Base-by-base conservation (phyloP, 2,797 vertebrate species). In the Rallus crepitans region DNA sequence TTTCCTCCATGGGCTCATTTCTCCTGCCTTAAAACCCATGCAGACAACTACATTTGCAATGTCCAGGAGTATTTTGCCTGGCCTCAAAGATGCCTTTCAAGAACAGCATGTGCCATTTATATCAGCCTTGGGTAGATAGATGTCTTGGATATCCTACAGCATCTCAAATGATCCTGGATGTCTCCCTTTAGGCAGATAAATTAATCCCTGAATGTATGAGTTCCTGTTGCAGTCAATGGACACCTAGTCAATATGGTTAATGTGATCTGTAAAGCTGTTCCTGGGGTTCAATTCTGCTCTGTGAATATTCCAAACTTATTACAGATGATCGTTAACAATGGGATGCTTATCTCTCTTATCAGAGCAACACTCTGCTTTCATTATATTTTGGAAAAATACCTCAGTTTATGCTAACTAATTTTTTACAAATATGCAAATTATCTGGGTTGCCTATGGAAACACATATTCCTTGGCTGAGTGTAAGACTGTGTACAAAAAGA, bases 391-490 rank as follows among this genome's bases (percentile, higher is more conserved):
- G 47, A 42, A 40, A 73, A 90, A 81, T 71, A 31, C 61, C 81
- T 91, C 30, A n/a, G 25, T 3, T 82, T 84, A 14, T 50, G 45
- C 56, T 48, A 55, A 81, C 56, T 89, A 23, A 20, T 89, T 93
- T 85, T 77, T 84, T 57, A 75, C 50, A 57, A 70, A 55, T 55
- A 86, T 79, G 63, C 72, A 93, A 83, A 92, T 93, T 12, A 7
- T 40, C 31, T 10, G 63, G 47, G 94, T 94, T 96, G 91, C 95
- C 95, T 89, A 63, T 93, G 93, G 96, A 95, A 93, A 96, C 94
- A 77, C 56, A 12, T 6, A 33, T 78, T 69, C 85, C 85, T 93
- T 60, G 61, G 78, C 55, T 75, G 69, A 61, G 69, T 7, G 0
- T 15, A 8, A 17, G 47, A 63, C 72, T 91, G 42, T 27, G 37